Conservation (phyloP, 2,797 vertebrate genomes). For the Phrynocephalus vlangalii region DNA sequence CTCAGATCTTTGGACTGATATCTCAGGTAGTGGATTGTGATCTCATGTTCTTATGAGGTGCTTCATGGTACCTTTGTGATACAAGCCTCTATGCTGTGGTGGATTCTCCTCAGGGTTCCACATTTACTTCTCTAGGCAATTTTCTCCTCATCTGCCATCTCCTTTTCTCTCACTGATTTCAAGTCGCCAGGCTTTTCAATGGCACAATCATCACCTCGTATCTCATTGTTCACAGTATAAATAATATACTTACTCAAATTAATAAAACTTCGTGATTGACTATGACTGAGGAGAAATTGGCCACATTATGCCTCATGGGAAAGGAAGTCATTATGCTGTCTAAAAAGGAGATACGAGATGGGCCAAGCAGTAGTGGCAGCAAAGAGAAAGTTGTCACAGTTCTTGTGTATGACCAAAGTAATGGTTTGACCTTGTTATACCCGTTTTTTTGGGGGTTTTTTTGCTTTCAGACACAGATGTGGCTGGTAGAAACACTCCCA, state of each 20-base stretch:
- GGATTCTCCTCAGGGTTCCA: neutral
- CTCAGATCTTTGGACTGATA: too few species aligned
- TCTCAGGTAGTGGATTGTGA: too few species aligned
- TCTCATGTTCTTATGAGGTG: neutral
- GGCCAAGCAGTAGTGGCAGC: neutral
- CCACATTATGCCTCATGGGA: neutral
- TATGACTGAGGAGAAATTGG: neutral
- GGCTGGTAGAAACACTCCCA: neutral
- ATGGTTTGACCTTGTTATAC: neutral
- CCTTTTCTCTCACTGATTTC: too few species aligned
- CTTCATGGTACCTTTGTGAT: neutral
- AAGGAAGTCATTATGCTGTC: neutral
- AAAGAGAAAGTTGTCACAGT: neutral
- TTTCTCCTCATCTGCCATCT: neutral
- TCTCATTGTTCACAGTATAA: neutral
- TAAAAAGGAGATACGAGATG: neutral
- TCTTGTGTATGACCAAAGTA: neutral
- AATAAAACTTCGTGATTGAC: neutral
- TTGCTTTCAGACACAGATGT: neutral
- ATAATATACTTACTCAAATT: neutral
- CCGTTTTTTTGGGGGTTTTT: neutral
- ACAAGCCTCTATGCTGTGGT: neutral
- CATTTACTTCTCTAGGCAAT: neutral
- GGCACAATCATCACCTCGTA: neutral
- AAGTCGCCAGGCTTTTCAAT: neutral